Evolutionary conservation across 2,888 invertebrate species (phyloP).

Genomic region (Candidula unifasciata): DNA sequence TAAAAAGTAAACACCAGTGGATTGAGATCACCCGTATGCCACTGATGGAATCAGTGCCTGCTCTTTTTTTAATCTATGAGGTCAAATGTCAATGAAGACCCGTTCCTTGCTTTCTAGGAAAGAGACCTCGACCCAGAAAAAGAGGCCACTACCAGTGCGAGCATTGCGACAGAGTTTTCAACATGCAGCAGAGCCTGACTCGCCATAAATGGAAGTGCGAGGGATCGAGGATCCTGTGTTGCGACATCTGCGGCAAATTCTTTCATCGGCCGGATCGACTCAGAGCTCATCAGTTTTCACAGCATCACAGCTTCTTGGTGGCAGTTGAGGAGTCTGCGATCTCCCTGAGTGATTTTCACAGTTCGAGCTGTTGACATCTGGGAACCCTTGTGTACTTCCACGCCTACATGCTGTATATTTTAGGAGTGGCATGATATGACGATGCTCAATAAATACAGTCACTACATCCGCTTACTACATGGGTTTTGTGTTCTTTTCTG

Average conservation of each 20-base stretch:
- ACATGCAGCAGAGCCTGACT: constrained; percentile 36
- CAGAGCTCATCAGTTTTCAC: constrained; percentile 14
- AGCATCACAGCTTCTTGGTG: constrained; percentile 4
- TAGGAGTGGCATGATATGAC: no score
- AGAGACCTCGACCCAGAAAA: constrained; percentile 25
- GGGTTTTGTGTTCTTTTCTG: no score
- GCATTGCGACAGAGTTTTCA: constrained; percentile 31
- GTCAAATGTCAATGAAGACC: constrained; percentile 21
- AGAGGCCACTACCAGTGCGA: constrained; percentile 40
- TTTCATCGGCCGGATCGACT: constrained; percentile 42
- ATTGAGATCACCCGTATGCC: background rate
- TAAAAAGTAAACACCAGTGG: background rate
- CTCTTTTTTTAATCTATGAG: background rate
- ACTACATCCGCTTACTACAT: no score
- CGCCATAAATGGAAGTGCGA: constrained; percentile 54
- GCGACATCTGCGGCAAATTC: constrained; percentile 38
- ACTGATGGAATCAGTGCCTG: background rate
- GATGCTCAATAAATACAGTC: no score
- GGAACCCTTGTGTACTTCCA: no score
- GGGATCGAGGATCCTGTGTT: constrained; percentile 43
- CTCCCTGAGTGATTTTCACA: background rate
- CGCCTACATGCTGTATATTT: no score
- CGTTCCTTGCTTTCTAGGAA: constrained; percentile 7
- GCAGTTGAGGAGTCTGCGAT: background rate
- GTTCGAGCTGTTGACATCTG: no score